Percentiles rank a stretch among this genome's conserved stretches.
Conservation (phyloP, 2,888 invertebrate species). For the Stenchaetothrips biformis region DNA sequence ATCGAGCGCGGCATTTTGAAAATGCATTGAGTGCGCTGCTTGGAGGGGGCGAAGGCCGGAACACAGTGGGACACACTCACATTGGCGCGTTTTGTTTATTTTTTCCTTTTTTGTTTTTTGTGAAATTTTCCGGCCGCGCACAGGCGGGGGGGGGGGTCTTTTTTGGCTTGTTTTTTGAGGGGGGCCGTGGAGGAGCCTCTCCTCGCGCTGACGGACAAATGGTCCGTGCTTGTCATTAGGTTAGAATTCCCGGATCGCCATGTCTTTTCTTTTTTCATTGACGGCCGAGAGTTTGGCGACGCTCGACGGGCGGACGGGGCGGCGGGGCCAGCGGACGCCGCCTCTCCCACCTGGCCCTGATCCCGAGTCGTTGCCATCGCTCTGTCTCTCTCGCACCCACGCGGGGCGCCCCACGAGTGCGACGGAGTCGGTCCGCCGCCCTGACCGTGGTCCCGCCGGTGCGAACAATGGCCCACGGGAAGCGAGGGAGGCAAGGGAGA, state of each 20-base stretch:
- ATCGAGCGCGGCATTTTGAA: background rate
- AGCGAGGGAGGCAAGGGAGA: constrained; percentile 26
- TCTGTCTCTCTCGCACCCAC: no score
- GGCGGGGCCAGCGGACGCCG: background rate
- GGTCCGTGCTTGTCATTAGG: constrained; percentile 11
- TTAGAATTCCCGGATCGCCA: constrained; percentile 1
- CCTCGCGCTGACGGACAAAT: background rate
- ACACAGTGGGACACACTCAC: background rate
- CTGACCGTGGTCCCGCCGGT: background rate
- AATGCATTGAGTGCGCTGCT: background rate
- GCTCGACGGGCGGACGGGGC: background rate
- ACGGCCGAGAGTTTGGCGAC: background rate
- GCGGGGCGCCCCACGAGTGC: no score
- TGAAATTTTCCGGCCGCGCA: background rate
- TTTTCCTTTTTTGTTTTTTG: background rate
- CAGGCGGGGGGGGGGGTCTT: no score
- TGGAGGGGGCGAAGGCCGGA: no score
- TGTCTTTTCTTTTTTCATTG: background rate
- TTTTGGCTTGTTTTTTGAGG: no score
- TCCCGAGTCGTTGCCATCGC: no score
- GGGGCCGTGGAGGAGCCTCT: background rate
- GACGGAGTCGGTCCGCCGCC: no score
- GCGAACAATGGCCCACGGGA: background rate
- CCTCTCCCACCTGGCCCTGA: no score
- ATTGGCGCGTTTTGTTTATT: background rate